Conservation (phyloP, 2,113 vertebrate species). For the Sinocyclocheilus anshuiensis region DNA sequence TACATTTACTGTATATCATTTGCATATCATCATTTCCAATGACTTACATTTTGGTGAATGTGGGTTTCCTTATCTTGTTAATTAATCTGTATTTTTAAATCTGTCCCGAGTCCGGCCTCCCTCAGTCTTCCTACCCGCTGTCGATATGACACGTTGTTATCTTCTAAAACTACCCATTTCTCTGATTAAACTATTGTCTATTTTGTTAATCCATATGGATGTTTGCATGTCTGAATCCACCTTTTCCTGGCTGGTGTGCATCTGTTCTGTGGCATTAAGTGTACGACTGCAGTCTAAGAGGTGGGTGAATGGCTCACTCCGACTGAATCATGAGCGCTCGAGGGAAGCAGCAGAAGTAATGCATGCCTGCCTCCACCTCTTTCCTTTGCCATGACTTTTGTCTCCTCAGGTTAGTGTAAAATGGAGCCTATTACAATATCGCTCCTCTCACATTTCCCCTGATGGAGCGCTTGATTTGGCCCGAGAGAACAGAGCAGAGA, state of each 20-base stretch:
- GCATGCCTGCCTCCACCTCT: constrained; percentile 31
- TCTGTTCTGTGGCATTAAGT: constrained; percentile 41
- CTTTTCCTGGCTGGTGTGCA: constrained; percentile 20
- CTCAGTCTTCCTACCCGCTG: neutral
- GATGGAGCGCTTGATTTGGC: constrained; percentile 40
- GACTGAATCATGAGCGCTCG: constrained; percentile 39
- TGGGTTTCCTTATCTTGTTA: neutral
- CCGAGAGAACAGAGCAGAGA: constrained; percentile 41
- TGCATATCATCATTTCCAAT: no score
- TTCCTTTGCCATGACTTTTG: constrained; percentile 45
- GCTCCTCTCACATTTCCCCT: constrained; percentile 47
- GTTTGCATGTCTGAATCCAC: constrained; percentile 9
- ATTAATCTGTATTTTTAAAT: neutral
- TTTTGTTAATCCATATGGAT: constrained; percentile 14
- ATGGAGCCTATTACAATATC: constrained; percentile 45
- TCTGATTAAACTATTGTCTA: neutral
- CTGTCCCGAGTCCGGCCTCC: neutral
- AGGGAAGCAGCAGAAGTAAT: constrained; percentile 22
- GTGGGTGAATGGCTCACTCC: neutral
- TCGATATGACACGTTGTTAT: neutral
- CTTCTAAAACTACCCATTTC: neutral
- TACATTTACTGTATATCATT: no score
- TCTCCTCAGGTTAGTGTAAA: constrained; percentile 51
- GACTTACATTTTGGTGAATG: neutral
- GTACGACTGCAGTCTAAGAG: constrained; percentile 17